phyloP scores from a whole-genome alignment of 2,113 vertebrate genomes.

The Blennius ocellaris region DNA sequence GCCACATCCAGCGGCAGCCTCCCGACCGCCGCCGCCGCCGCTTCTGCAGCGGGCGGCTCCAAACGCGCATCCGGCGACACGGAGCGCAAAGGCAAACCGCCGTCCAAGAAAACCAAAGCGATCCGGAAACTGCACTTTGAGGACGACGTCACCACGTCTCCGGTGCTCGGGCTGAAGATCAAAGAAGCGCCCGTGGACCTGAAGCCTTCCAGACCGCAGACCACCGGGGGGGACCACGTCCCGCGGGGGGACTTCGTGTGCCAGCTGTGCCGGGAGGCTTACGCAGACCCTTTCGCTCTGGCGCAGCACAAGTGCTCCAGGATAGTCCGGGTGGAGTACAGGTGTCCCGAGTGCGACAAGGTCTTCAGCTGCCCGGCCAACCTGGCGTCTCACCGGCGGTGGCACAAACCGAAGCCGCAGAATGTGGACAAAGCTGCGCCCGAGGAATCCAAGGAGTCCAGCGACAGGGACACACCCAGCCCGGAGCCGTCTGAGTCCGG shows the following conservation, averaged over 20 bases:
- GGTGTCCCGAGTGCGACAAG: slow-evolving; percentile 95
- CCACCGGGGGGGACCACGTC: slow-evolving; percentile 67
- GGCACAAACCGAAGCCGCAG: slow-evolving; percentile 91
- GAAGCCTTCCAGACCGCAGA: slow-evolving; percentile 70
- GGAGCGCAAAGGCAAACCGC: slow-evolving; percentile 78
- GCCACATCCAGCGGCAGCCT: slow-evolving; percentile 20
- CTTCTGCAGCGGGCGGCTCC: background rate
- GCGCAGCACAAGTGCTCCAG: slow-evolving; percentile 95
- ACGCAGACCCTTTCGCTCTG: slow-evolving; percentile 90
- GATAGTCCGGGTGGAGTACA: slow-evolving; percentile 94
- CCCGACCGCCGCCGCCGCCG: slow-evolving; percentile 19
- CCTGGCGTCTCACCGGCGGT: slow-evolving; percentile 94
- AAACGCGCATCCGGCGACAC: slow-evolving; percentile 76
- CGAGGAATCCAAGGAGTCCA: slow-evolving; percentile 69
- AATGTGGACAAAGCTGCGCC: slow-evolving; percentile 44
- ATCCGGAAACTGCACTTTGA: slow-evolving; percentile 91
- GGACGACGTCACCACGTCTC: slow-evolving; percentile 94
- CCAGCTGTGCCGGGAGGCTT: slow-evolving; percentile 93
- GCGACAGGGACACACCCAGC: slow-evolving; percentile 90
- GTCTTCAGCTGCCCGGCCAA: slow-evolving; percentile 95
- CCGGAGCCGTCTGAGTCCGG: slow-evolving; percentile 86
- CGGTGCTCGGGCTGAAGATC: slow-evolving; percentile 92
- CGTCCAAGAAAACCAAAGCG: slow-evolving; percentile 89
- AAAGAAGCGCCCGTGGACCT: slow-evolving; percentile 90
- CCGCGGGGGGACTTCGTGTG: slow-evolving; percentile 92